Conservation (phyloP, 2,797 vertebrate species). For the Zenarchopterus dispar region DNA sequence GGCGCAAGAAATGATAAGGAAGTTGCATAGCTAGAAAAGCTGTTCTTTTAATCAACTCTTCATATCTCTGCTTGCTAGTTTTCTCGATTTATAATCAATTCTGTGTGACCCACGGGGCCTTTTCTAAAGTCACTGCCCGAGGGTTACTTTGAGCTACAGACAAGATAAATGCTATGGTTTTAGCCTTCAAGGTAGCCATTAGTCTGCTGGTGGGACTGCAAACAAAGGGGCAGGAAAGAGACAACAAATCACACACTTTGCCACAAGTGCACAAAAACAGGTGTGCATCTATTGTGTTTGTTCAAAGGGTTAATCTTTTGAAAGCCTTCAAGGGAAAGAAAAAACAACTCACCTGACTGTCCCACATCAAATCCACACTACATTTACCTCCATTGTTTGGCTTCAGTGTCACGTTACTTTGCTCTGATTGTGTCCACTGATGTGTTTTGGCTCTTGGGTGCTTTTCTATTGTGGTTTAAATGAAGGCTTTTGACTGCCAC, state of each 20-base stretch:
- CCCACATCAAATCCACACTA: slow-evolving; percentile 30
- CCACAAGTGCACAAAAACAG: slow-evolving; percentile 48
- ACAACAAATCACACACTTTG: slow-evolving; percentile 43
- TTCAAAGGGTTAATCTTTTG: slow-evolving; percentile 64
- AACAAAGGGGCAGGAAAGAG: slow-evolving; percentile 62
- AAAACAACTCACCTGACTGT: slow-evolving; percentile 55
- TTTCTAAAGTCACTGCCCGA: slow-evolving; percentile 52
- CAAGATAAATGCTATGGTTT: slow-evolving; percentile 76
- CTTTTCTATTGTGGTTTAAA: slow-evolving; percentile 52
- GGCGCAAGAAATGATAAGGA: not conserved
- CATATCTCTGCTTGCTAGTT: slow-evolving; percentile 30
- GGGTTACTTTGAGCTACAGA: slow-evolving; percentile 55
- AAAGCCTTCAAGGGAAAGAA: slow-evolving; percentile 13
- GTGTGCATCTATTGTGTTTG: slow-evolving; percentile 43
- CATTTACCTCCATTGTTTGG: slow-evolving; percentile 57
- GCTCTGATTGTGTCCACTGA: slow-evolving; percentile 49
- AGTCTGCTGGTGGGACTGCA: slow-evolving; percentile 59
- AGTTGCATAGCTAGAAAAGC: slow-evolving; percentile 2
- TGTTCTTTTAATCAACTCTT: slow-evolving; percentile 18
- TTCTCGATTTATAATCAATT: slow-evolving; percentile 30
- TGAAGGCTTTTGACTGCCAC: slow-evolving; percentile 52
- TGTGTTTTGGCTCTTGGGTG: slow-evolving; percentile 50
- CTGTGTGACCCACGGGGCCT: slow-evolving; percentile 13
- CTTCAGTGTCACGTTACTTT: slow-evolving; percentile 51
- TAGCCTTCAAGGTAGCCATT: slow-evolving; percentile 69